Base-by-base conservation (phyloP, 2,888 invertebrate species). In the Eupithecia subumbrata region DNA sequence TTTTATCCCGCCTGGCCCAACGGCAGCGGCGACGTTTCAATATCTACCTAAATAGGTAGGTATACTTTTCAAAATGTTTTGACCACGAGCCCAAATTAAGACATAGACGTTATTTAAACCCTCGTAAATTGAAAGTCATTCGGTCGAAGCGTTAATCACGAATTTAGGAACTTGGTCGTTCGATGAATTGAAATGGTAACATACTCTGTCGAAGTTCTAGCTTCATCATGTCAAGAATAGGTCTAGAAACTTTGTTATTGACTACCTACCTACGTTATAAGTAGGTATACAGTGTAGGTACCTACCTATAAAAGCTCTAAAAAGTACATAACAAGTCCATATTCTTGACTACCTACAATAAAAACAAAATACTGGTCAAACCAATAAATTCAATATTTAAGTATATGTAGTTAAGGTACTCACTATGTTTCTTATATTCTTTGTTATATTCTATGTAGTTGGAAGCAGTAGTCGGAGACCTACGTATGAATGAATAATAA, bases 161-260 rank as follows among this genome's bases (percentile, higher is more conserved):
- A 60, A 73, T 18, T 73, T 45, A 18, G 18, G 18, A 64, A 64
- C 64, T 64, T 45, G 11, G 60, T 30, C 71, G 43, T n/a, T 60
- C 60, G 68, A 64, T 34, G 60, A 30, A 22, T 66, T 16, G 66
- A 34, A 73, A 73, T 60, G n/a, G 60, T 18, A 69, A 68, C 68
- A 69, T 60, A 69, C 34, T 60, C 43, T 30, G 67, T 5, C 72
- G 56, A 69, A 73, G 69, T 73, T 73, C 43, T 14, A 11, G 25
- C 22, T 67, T 22, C 52, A 37, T 67, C 37, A 25, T 48, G 60
- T n/a, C n/a, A n/a, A n/a, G n/a, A 22, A n/a, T 52, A n/a, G 52
- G n/a, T n/a, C 25, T 25, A 56, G 43, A 60, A 71, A 45, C 43
- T 64, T 64, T 18, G 9, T 71, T 60, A 71, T 60, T 60, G 22